These are phyloP conservation scores for Mechanitis messenoides DNA, from an alignment of 2,888 invertebrate genomes.

Conservation along the genomic window DNA sequence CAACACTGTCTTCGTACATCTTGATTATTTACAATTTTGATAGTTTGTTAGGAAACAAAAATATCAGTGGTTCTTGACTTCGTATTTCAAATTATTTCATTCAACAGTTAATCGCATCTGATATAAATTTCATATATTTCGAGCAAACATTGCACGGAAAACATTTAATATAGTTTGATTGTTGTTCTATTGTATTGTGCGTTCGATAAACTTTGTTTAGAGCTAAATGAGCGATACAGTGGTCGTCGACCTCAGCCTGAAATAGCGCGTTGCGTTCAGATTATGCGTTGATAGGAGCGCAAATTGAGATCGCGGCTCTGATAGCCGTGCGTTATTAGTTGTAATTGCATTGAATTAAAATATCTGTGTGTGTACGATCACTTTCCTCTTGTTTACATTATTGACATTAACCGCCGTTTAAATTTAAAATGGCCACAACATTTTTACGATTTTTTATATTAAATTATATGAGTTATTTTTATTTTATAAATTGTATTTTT, in stretches of 20 bases:
- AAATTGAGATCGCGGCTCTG: constrained; percentile 49
- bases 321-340: constrained; percentile 39
- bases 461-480: too few species aligned
- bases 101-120: background rate
- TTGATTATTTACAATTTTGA: too few species aligned
- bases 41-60: too few species aligned
- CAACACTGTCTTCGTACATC: background rate
- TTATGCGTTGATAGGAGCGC: constrained; percentile 50
- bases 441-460: too few species aligned
- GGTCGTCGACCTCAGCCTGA: constrained; percentile 60
- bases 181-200: constrained; percentile 58
- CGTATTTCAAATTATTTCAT: background rate
- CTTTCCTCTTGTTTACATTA: constrained; percentile 14
- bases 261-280: constrained; percentile 56
- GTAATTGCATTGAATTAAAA: constrained; percentile 33
- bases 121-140: background rate
- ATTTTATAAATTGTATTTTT: background rate
- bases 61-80: too few species aligned
- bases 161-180: constrained; percentile 38
- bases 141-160: constrained; percentile 18
- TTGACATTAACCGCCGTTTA: background rate
- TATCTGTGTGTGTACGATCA: constrained; percentile 22
- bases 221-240: constrained; percentile 68
- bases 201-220: constrained; percentile 74
- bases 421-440: too few species aligned